phyloP scores from a whole-genome alignment of 2,888 invertebrate species.

The Nomada hirtipes region DNA sequence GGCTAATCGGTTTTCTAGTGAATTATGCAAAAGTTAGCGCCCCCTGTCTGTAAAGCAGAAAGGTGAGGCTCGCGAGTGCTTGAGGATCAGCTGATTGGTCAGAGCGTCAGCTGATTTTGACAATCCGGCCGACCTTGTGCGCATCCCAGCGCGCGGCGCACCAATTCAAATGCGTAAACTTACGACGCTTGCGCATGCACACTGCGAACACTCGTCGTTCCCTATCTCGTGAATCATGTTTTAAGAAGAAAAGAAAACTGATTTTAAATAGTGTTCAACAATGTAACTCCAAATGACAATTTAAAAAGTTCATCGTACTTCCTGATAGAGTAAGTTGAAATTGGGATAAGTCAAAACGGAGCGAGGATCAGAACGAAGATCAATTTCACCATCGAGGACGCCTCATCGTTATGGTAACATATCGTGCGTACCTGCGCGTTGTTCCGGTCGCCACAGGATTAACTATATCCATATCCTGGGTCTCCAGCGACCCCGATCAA shows the following conservation, averaged over 20 bases:
- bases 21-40: not conserved
- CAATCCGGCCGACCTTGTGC: conserved; percentile 73
- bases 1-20: too few relatives aligned
- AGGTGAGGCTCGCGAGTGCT: conserved; percentile 40
- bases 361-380: not conserved
- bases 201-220: not conserved
- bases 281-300: too few relatives aligned
- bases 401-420: conserved; percentile 19
- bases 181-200: not conserved
- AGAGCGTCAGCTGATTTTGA: conserved; percentile 78
- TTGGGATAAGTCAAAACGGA: not conserved
- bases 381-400: not conserved
- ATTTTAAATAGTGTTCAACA: too few relatives aligned
- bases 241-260: too few relatives aligned
- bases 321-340: not conserved
- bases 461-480: conserved; percentile 67
- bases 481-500: conserved; percentile 73
- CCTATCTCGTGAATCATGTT: too few relatives aligned
- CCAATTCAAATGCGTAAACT: conserved; percentile 22
- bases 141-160: conserved; percentile 55
- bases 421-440: conserved; percentile 51
- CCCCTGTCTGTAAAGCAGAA: not conserved
- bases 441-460: conserved; percentile 56
- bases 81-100: conserved; percentile 74
- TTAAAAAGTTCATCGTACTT: too few relatives aligned